Conservation (phyloP, 2,888 invertebrate genomes). For the Magallana nippona region DNA sequence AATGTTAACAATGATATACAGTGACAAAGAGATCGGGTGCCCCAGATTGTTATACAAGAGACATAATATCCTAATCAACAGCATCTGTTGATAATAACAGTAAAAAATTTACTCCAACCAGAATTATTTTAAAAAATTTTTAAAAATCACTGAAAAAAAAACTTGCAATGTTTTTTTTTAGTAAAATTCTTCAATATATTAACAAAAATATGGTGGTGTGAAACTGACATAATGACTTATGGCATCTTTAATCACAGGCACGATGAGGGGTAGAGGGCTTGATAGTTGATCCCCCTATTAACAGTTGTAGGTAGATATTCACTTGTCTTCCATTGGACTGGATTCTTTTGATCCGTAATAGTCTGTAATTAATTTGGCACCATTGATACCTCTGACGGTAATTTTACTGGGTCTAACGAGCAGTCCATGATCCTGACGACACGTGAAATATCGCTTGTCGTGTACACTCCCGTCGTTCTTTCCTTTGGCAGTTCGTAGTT, state of each 20-base stretch:
- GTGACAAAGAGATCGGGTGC: neutral
- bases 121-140: neutral
- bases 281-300: neutral
- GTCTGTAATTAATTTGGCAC: conserved; percentile 79
- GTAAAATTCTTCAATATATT: neutral
- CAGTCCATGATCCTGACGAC: conserved; percentile 77
- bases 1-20: neutral
- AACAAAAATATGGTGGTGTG: too few species aligned
- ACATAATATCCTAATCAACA: conserved; percentile 11
- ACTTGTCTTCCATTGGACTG: conserved; percentile 31
- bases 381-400: conserved; percentile 81
- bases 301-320: neutral
- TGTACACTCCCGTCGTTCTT: conserved; percentile 79
- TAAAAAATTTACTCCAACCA: neutral
- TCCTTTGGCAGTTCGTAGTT: conserved; percentile 79
- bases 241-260: conserved; percentile 32
- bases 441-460: conserved; percentile 78
- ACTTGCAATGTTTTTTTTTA: neutral
- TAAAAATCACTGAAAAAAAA: neutral
- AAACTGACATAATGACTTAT: neutral
- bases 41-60: conserved; percentile 1
- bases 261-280: neutral
- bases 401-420: conserved; percentile 79
- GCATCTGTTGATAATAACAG: neutral
- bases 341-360: conserved; percentile 51